Evolutionary conservation across 2,113 vertebrate genomes (phyloP), one percentile per base, ranked within the genome.

Genomic region (Lophius piscatorius): DNA sequence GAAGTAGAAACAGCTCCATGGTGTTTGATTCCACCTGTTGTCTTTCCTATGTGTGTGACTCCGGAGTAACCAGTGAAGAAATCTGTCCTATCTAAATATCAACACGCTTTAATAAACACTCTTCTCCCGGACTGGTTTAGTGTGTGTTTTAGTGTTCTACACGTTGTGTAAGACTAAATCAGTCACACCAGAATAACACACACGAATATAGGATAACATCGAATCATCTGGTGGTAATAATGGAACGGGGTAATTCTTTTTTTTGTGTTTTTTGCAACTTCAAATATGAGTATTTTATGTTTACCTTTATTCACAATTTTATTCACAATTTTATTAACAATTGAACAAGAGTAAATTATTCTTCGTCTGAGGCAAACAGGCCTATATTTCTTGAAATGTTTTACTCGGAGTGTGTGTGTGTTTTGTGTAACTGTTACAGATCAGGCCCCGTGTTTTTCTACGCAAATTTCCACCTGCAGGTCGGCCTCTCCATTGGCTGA

Each of bases 401-500:
- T 8, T 9, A 36, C 17, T 23, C 5, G 8, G 16, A 49, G 18
- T 11, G 35, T 40, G 22, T 13, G 55, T 62, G 9, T 28, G 58
- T 35, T 75, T 24, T 51, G 26, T 63, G 3, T 61, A 76, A 86
- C 75, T 83, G 60, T 64, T 54, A 12, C 45, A 41, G 17, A 10
- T 26, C 14, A 54, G 64, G 66, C 33, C 70, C 3, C 1, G 50
- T 75, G 66, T 81, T 72, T 48, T 71, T 70, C 20, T 88, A 91
- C 35, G 86, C 89, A 91, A 91, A 92, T 87, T 36, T 76, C 50
- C 79, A 69, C 62, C 58, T 85, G 74, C 74, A 44, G 59, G 21
- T 44, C 34, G 61, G 73, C 64, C 64, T 63, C 73, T 66, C 81
- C 81, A 93, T 92, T 92, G 91, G 92, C 49, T 71, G 82, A 86